Evolutionary conservation across 53 echinoderm and acorn worm genomes (phyloP), one percentile per base, ranked within the genome.

Genomic region (Antedon mediterranea): DNA sequence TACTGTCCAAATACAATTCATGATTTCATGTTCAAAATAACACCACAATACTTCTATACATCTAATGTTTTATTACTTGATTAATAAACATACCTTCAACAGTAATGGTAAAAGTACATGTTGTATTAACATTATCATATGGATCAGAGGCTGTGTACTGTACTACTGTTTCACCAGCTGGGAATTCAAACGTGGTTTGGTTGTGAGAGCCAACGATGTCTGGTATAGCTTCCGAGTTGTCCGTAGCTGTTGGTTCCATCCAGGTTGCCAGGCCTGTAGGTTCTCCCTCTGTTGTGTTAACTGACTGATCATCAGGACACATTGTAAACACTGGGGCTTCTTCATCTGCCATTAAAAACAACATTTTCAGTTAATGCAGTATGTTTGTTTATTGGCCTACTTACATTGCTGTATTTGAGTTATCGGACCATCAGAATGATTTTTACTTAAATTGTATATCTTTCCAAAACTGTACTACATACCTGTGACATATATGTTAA

Each of bases 31-130:
- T n/a, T n/a, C n/a, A n/a, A n/a, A n/a, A n/a, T n/a, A n/a, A 11
- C 4, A 30, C 31, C 8, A 28, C 34, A 76, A 5, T 76, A 6
- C 31, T 6, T 8, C 7, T 7, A n/a, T 14, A 6, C 31, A 31
- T n/a, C 11, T 20, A 73, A 6, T 3, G 28, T 34, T n/a, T n/a
- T n/a, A n/a, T 13, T 70, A 4, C 4, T 71, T 30, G 28, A 0
- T 23, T 29, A 26, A 0, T 5, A 28, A 0, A 78, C 90, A 84
- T 70, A 88, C 91, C 84, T 4, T 43, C 28, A 27, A 91, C 76
- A 32, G 78, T 83, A 30, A 91, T 72, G 0, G 28, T 23, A 76
- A 88, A 91, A 34, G 43, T 79, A 28, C 91, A 91, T 0, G 30
- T 32, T 0, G 73, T 79, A 0, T 41, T 41, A 41, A 77, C 28